Conservation (phyloP, 2,888 invertebrate genomes). For the Tachystola acroxantha region DNA sequence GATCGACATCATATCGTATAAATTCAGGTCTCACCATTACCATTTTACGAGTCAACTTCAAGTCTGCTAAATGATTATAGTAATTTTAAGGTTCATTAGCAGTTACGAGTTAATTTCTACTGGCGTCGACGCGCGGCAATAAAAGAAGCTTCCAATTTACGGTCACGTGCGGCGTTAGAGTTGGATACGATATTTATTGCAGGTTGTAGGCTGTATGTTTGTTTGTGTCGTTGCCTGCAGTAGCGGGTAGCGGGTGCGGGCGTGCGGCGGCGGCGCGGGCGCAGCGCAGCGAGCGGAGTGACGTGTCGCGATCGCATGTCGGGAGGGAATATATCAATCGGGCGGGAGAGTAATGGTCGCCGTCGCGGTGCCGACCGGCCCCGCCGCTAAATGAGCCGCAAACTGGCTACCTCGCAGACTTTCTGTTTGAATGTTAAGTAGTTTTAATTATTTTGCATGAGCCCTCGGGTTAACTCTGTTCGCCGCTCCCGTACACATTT, state of each 20-base stretch:
- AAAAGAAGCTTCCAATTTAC: constrained; percentile 60
- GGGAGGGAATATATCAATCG: constrained; percentile 70
- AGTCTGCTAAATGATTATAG: constrained; percentile 14
- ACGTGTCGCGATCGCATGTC: constrained; percentile 76
- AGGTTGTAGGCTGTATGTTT: constrained; percentile 47
- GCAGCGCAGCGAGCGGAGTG: constrained; percentile 37
- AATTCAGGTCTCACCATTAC: background rate
- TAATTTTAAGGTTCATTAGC: constrained; percentile 44
- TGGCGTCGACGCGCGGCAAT: constrained; percentile 46
- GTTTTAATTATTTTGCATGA: constrained; percentile 72
- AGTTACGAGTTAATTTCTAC: constrained; percentile 59
- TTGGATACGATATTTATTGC: constrained; percentile 54
- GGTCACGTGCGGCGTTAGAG: constrained; percentile 48
- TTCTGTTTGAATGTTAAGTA: constrained; percentile 73
- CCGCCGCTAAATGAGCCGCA: constrained; percentile 55
- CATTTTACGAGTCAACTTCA: constrained; percentile 2
- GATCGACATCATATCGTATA: background rate
- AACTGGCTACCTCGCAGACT: constrained; percentile 57
- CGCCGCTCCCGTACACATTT: constrained; percentile 48
- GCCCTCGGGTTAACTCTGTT: constrained; percentile 50
- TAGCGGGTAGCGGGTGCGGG: background rate
- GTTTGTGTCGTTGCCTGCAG: constrained; percentile 21
- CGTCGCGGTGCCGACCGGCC: constrained; percentile 36
- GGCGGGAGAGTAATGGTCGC: constrained; percentile 59
- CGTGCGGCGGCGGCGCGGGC: constrained; percentile 15